phyloP scores from a whole-genome alignment of 2,113 vertebrate genomes.

The Nesoenas mayeri region DNA sequence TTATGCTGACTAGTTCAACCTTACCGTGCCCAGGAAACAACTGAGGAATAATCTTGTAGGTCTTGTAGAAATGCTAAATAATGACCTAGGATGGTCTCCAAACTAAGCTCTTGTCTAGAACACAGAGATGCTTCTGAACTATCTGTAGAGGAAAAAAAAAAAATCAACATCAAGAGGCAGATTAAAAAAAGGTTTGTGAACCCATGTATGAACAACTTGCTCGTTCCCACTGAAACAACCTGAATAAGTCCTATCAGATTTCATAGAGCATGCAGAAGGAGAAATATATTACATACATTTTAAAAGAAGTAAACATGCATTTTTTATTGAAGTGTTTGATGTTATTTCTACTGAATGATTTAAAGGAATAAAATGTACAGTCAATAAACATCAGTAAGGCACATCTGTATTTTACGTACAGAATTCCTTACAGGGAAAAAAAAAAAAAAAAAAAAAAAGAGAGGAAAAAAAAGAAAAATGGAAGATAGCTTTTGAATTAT shows the following conservation, averaged over 20 bases:
- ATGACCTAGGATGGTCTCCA: constrained; percentile 37
- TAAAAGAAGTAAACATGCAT: not conserved
- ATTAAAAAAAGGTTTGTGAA: not conserved
- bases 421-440: not conserved
- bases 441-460: not conserved
- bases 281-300: not conserved
- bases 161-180: not conserved
- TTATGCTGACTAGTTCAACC: not conserved
- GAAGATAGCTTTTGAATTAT: not conserved
- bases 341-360: not conserved
- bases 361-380: not conserved
- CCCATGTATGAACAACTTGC: not conserved
- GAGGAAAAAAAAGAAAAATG: not conserved
- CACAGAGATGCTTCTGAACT: constrained; percentile 11
- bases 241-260: not conserved
- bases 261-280: not conserved
- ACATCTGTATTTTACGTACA: not conserved
- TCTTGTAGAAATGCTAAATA: constrained; percentile 55
- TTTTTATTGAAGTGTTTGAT: not conserved
- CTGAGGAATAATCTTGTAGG: not conserved
- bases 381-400: not conserved
- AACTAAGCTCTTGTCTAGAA: constrained; percentile 33
- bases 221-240: not conserved
- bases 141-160: not conserved
- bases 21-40: constrained; percentile 36